A percentile compares a stretch with the other conserved stretches of the same genome.
Evolutionary conservation across 2,113 vertebrate species (phyloP).

Genomic region (Cebus imitator): DNA sequence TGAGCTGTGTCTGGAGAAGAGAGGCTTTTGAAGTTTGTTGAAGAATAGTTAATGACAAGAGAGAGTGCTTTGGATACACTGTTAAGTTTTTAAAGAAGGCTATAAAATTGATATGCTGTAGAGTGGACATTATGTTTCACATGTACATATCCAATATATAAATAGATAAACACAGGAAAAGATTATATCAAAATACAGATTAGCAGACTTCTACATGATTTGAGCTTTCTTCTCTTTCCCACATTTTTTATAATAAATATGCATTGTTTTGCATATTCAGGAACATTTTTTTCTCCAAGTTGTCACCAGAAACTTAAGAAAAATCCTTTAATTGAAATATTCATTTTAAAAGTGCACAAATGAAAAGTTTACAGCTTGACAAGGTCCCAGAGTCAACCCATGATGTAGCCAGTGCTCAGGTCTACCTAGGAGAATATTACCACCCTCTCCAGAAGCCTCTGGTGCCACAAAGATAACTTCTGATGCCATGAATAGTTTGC

Average conservation of each 20-base stretch:
- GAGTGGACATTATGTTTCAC: not conserved
- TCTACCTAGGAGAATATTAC: not conserved
- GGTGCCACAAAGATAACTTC: not conserved
- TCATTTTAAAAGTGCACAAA: not conserved
- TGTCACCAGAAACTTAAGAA: not conserved
- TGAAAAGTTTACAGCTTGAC: not conserved
- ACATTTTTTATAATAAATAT: not conserved
- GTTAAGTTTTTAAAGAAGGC: not conserved
- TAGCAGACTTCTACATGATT: too few species aligned
- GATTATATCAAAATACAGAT: not conserved
- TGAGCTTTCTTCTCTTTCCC: not conserved
- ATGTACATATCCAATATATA: not conserved
- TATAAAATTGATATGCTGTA: not conserved
- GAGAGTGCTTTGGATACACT: not conserved
- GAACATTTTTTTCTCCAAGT: not conserved
- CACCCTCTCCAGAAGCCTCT: not conserved
- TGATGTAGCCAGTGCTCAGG: too few species aligned
- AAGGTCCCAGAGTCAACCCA: not conserved
- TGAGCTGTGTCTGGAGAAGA: not conserved
- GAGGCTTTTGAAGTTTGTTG: not conserved
- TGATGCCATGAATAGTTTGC: not conserved
- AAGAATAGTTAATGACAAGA: not conserved
- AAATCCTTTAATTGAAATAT: not conserved
- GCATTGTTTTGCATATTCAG: not conserved
- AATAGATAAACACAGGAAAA: not conserved